phyloP scores from a whole-genome alignment of 1,140 invertebrate species.

The Globodera ellingtonae region DNA sequence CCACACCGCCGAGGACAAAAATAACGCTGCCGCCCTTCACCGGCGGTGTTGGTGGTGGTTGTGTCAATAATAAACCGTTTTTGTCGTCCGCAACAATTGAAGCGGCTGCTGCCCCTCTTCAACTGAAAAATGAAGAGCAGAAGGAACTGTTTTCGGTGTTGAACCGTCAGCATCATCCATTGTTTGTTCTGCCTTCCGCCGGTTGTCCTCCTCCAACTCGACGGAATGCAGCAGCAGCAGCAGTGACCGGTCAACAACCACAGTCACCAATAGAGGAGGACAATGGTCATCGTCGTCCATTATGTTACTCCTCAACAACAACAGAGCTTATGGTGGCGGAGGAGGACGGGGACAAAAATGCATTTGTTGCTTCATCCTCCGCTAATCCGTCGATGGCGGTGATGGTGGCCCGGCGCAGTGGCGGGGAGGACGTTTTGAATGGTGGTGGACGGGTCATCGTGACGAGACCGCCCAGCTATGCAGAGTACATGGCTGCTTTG shows the following conservation, averaged over 20 bases:
- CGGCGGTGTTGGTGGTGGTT: too few relatives aligned
- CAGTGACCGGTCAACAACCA: too few relatives aligned
- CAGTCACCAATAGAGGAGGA: neutral
- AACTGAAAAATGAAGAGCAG: too few relatives aligned
- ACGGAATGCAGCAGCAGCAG: neutral
- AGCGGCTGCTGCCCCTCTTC: too few relatives aligned
- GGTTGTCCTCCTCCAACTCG: neutral
- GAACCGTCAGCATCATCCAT: neutral
- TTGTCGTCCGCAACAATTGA: too few relatives aligned
- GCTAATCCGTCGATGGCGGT: too few relatives aligned
- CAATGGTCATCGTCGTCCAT: neutral
- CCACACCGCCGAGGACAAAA: constrained; percentile 3
- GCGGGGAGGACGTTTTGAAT: too few relatives aligned
- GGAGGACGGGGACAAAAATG: neutral
- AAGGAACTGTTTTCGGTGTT: too few relatives aligned
- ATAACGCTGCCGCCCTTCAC: constrained; percentile 1
- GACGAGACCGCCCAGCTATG: neutral
- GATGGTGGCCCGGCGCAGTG: too few relatives aligned
- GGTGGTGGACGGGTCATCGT: too few relatives aligned
- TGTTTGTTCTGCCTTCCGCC: neutral
- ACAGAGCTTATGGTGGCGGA: neutral
- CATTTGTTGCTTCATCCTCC: too few relatives aligned
- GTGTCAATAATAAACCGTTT: too few relatives aligned
- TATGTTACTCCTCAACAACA: neutral
- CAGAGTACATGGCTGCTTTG: neutral